A percentile compares a stretch with the other conserved stretches of the same genome.
These are phyloP conservation scores for Lutjanus campechanus DNA, from an alignment of 2,797 vertebrate genomes.

Conservation along the genomic window DNA sequence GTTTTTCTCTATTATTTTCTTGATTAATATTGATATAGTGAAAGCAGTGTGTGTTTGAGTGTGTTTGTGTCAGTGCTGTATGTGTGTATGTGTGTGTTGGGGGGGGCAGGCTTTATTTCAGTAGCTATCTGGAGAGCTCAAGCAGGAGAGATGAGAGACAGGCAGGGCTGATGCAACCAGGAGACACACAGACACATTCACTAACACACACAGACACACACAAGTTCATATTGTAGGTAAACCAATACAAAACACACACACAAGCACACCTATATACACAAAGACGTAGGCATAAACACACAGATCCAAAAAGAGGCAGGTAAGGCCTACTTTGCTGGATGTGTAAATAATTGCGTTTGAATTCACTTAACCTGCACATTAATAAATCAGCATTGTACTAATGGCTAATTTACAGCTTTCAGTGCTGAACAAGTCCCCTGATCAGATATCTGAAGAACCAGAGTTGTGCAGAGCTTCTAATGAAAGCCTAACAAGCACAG, in stretches of 20 bases:
- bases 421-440: neutral
- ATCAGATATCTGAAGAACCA: constrained; percentile 9
- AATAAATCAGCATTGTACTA: neutral
- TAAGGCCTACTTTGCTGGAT: neutral
- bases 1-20: neutral
- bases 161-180: constrained; percentile 72
- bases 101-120: constrained; percentile 47
- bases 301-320: too few species aligned
- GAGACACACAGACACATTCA: constrained; percentile 58
- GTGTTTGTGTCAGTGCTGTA: neutral
- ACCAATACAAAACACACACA: neutral
- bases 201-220: constrained; percentile 8
- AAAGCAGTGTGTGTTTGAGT: neutral
- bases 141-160: constrained; percentile 57
- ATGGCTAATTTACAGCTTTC: neutral
- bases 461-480: neutral
- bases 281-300: neutral
- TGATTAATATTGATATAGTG: neutral
- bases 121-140: constrained; percentile 39
- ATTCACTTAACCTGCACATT: neutral
- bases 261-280: constrained; percentile 8
- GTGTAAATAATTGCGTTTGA: neutral
- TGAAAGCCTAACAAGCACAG: neutral
- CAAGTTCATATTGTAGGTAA: constrained; percentile 24
- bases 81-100: neutral